Percentiles rank a stretch among this genome's conserved stretches.
Evolutionary conservation across 2,888 invertebrate species (phyloP).

Genomic region (Zele albiditarsus): DNA sequence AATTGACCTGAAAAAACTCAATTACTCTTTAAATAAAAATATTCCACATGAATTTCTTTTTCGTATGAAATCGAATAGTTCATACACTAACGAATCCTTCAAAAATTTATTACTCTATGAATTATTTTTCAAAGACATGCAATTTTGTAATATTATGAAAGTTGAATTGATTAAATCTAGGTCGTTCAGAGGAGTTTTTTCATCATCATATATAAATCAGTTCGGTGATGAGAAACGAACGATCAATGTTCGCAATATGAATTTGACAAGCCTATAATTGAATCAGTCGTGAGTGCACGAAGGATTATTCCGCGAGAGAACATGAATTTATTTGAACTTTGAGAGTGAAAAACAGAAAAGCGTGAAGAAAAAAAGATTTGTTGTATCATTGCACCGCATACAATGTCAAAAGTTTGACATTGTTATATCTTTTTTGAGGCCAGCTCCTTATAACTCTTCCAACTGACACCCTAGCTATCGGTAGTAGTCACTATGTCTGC

Average conservation of each 20-base stretch:
- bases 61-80: no score
- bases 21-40: no score
- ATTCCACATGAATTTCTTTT: no score
- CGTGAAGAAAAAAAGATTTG: neutral
- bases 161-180: neutral
- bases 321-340: neutral
- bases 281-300: neutral
- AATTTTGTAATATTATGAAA: neutral
- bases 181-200: neutral
- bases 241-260: neutral
- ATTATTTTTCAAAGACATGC: neutral
- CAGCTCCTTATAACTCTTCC: conserved; percentile 23
- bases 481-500: conserved; percentile 12
- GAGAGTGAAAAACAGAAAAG: no score
- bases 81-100: no score
- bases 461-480: conserved; percentile 10
- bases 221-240: neutral
- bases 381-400: neutral
- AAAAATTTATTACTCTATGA: no score
- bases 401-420: neutral
- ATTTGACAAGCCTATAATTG: neutral
- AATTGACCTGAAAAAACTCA: no score
- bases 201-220: neutral
- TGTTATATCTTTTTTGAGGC: conserved; percentile 5
- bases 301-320: neutral